Evolutionary conservation across 1,140 invertebrate species (phyloP).

Genomic region (Anastrepha ludens): DNA sequence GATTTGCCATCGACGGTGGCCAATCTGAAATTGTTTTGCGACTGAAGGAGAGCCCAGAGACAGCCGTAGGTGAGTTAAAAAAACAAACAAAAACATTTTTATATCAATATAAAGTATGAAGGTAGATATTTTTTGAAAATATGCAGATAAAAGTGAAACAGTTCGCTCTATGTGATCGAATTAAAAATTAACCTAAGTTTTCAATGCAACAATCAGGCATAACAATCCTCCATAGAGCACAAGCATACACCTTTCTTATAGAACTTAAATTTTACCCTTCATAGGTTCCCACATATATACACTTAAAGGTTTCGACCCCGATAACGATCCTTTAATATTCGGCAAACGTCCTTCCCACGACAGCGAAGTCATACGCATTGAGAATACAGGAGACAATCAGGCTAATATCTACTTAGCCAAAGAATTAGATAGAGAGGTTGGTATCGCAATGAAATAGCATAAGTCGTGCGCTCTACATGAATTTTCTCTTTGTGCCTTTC

Average conservation of each 20-base stretch:
- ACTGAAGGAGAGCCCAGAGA: constrained; percentile 90
- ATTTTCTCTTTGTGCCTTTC: constrained; percentile 39
- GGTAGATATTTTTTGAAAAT: too few species aligned
- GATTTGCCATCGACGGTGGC: constrained; percentile 88
- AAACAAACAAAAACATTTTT: not conserved
- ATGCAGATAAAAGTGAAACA: too few species aligned
- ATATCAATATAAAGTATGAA: too few species aligned
- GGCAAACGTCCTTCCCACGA: constrained; percentile 86
- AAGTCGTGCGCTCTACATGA: constrained; percentile 42
- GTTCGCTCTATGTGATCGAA: too few species aligned
- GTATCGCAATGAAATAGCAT: constrained; percentile 30
- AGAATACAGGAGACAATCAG: constrained; percentile 86
- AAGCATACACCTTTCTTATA: not conserved
- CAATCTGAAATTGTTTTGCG: constrained; percentile 92
- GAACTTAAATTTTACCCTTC: not conserved
- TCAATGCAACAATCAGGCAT: too few species aligned
- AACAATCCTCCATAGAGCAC: too few species aligned
- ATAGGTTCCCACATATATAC: constrained; percentile 89
- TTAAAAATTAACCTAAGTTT: too few species aligned
- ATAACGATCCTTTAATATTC: constrained; percentile 89
- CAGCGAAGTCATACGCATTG: constrained; percentile 88
- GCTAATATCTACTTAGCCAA: constrained; percentile 91
- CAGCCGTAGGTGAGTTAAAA: constrained; percentile 84
- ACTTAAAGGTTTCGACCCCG: constrained; percentile 86
- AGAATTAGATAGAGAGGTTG: constrained; percentile 92